Evolutionary conservation across 2,888 invertebrate species (phyloP).

Genomic region (Sialis lutaria): DNA sequence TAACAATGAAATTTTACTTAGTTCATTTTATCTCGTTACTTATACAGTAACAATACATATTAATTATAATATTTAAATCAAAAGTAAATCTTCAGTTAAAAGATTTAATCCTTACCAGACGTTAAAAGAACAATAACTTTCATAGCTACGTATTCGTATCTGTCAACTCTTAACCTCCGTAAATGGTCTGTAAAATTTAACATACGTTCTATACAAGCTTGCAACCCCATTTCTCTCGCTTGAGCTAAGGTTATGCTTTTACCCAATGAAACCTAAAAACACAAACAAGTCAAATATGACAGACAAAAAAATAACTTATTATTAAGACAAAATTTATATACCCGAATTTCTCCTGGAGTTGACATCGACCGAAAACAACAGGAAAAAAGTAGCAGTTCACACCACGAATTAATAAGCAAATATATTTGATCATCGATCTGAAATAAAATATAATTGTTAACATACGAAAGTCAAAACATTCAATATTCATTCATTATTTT

Average conservation of each 20-base stretch:
- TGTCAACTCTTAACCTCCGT: conserved; percentile 73
- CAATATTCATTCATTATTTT: neutral
- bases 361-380: conserved; percentile 89
- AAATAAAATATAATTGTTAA: conserved; percentile 12
- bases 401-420: conserved; percentile 94
- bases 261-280: conserved; percentile 28
- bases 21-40: neutral
- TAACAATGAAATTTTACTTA: conserved; percentile 11
- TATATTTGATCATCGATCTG: conserved; percentile 97
- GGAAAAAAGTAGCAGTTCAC: conserved; percentile 77
- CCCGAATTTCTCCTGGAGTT: conserved; percentile 76
- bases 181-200: conserved; percentile 87
- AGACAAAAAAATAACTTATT: conserved; percentile 3
- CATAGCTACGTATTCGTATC: conserved; percentile 92
- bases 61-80: neutral
- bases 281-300: conserved; percentile 9
- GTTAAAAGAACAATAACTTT: conserved; percentile 85
- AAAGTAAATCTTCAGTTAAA: conserved; percentile 6
- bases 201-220: conserved; percentile 86
- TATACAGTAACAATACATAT: too few relatives aligned
- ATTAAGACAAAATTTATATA: conserved; percentile 16
- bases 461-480: conserved; percentile 2
- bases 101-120: conserved; percentile 44
- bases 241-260: conserved; percentile 46
- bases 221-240: conserved; percentile 55